These are phyloP conservation scores for Xestia sexstrigata DNA, from an alignment of 2,888 invertebrate genomes.

Conservation along the genomic window DNA sequence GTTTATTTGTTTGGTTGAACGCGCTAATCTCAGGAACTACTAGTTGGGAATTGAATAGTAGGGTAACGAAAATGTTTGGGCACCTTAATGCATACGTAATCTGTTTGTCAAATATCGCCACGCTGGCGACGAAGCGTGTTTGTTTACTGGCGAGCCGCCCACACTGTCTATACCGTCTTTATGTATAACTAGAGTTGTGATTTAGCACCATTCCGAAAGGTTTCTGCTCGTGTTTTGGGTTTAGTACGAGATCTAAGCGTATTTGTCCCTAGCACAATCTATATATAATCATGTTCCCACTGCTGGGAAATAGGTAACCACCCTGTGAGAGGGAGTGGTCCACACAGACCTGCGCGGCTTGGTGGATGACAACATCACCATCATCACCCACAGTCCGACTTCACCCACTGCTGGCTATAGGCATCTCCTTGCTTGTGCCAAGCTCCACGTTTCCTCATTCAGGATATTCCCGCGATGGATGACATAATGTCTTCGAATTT, in stretches of 20 bases:
- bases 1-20: too few relatives aligned
- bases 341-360: too few relatives aligned
- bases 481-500: too few relatives aligned
- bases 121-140: constrained; percentile 36
- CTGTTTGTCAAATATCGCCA: constrained; percentile 56
- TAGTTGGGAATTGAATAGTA: background rate
- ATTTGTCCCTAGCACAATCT: background rate
- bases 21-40: too few relatives aligned
- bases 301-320: background rate
- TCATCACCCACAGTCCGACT: too few relatives aligned
- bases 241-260: background rate
- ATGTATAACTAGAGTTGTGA: constrained; percentile 28
- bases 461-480: too few relatives aligned
- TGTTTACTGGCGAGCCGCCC: constrained; percentile 54
- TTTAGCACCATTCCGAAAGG: constrained; percentile 33
- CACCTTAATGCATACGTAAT: background rate
- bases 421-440: too few relatives aligned
- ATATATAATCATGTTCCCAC: too few relatives aligned
- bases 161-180: constrained; percentile 29
- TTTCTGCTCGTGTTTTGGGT: constrained; percentile 4
- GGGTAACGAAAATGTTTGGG: background rate
- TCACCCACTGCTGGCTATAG: too few relatives aligned
- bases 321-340: background rate
- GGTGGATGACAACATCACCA: too few relatives aligned
- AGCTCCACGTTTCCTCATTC: too few relatives aligned